Conservation (phyloP, 2,797 vertebrate species). For the Melopsittacus undulatus region DNA sequence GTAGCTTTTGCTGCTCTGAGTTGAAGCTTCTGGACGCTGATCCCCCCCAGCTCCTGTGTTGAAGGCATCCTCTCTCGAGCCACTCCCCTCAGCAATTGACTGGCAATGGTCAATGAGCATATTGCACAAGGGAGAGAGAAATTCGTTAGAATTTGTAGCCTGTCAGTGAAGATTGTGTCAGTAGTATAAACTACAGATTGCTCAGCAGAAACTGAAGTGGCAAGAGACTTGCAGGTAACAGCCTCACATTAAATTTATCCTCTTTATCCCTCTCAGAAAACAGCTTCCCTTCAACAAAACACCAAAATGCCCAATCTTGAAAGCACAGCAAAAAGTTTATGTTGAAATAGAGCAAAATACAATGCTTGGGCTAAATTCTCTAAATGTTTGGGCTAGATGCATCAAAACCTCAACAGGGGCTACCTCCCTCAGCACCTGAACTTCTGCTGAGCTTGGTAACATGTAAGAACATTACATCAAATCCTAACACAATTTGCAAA, state of each 20-base stretch:
- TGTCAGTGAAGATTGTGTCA: constrained; percentile 48
- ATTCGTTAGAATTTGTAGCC: not conserved
- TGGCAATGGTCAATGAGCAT: too few species aligned
- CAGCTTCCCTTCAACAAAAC: not conserved
- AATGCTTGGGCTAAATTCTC: not conserved
- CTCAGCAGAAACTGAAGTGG: constrained; percentile 25
- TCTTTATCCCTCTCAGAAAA: not conserved
- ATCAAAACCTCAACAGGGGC: not conserved
- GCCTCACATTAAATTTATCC: not conserved
- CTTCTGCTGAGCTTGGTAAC: not conserved
- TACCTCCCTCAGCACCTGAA: not conserved
- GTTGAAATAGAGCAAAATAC: not conserved
- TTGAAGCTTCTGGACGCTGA: too few species aligned
- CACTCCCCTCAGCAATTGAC: too few species aligned
- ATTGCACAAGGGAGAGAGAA: constrained; percentile 24
- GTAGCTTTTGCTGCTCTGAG: too few species aligned
- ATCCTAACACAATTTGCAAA: not conserved
- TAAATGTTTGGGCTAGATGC: not conserved
- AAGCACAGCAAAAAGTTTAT: not conserved
- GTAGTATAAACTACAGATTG: constrained; percentile 18
- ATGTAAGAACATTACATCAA: not conserved
- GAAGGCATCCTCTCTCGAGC: too few species aligned
- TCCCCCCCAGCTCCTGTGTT: too few species aligned
- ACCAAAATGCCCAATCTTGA: not conserved
- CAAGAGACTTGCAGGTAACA: not conserved